Evolutionary conservation across 2,113 vertebrate species (phyloP), one percentile per base, ranked within the genome.

Genomic region (Hepsetus odoe): DNA sequence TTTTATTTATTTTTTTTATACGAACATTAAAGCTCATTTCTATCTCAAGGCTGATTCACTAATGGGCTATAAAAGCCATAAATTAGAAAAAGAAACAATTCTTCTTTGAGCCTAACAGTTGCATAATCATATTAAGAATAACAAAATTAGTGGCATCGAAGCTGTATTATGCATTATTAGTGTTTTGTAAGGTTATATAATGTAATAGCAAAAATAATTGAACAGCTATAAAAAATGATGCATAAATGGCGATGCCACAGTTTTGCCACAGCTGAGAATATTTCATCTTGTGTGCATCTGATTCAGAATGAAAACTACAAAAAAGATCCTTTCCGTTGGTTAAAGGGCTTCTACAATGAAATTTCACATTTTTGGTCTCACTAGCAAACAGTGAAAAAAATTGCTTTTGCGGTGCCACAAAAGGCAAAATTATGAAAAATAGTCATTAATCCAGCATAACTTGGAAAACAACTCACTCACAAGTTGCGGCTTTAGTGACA

Each of bases 241-340:
- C 56, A 64, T 64, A 55, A 51, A 71, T 71, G 40, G 68, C 61
- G 67, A 72, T 72, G 56, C 40, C 10, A 13, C 26, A 59, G 56
- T 62, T 18, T 79, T 58, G 16, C 42, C 10, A 22, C 8, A 35
- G 9, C 32, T 65, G 18, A 10, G 61, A 65, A 35, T 11, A 10
- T n/a, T 1, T 6, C 16, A 18, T 1, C n/a, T 55, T 22, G 9
- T 55, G 16, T 49, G 2, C 18, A 42, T 18, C 6, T 18, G 20
- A 0, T 22, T 53, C 18, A 49, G 5, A 49, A 16, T 16, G 1
- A 42, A 42, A 42, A 42, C 40, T 42, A 12, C 13, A 42, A 2
- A 42, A 11, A 12, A 8, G 9, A 1, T 42, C 40, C 9, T 42
- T 3, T n/a, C n/a, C n/a, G n/a, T n/a, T n/a, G n/a, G n/a, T n/a